These are phyloP conservation scores for Pyrochroa serraticornis DNA, from an alignment of 2,888 invertebrate species.

Conservation along the genomic window DNA sequence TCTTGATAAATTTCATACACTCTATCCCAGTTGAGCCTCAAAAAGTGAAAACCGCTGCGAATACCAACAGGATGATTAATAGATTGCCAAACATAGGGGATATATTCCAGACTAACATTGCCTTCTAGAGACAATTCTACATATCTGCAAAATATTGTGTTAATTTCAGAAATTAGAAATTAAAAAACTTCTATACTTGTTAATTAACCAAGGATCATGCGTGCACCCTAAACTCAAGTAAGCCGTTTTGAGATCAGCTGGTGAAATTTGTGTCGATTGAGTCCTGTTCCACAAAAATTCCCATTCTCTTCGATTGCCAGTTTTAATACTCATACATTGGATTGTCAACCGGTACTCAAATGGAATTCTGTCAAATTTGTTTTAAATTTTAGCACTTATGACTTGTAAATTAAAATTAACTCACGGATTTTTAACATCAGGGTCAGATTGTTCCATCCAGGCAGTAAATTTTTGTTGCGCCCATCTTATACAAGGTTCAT, in stretches of 20 bases:
- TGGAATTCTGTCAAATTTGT: constrained; percentile 61
- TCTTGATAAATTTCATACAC: constrained; percentile 51
- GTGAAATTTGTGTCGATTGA: constrained; percentile 64
- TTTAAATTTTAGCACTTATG: too few species aligned
- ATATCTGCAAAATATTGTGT: constrained; percentile 45
- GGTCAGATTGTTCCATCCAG: constrained; percentile 50
- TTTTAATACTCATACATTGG: constrained; percentile 66
- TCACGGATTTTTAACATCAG: constrained; percentile 53
- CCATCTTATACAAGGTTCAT: constrained; percentile 64
- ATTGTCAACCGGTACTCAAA: constrained; percentile 69
- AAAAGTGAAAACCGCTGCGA: constrained; percentile 51
- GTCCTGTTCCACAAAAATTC: constrained; percentile 72
- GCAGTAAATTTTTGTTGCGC: constrained; percentile 57
- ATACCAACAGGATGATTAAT: constrained; percentile 51
- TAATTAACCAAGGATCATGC: constrained; percentile 61
- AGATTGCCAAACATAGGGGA: constrained; percentile 54
- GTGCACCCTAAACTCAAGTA: constrained; percentile 62
- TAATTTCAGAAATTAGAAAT: not conserved
- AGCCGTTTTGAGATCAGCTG: constrained; percentile 59
- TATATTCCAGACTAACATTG: constrained; percentile 50
- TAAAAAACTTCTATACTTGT: constrained; percentile 53
- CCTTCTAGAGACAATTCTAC: constrained; percentile 50
- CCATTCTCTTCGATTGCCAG: constrained; percentile 73
- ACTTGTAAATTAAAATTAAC: constrained; percentile 12
- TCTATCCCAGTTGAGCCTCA: constrained; percentile 52